These are phyloP conservation scores for Galago senegalensis DNA, from an alignment of 2,797 vertebrate genomes.

Conservation along the genomic window DNA sequence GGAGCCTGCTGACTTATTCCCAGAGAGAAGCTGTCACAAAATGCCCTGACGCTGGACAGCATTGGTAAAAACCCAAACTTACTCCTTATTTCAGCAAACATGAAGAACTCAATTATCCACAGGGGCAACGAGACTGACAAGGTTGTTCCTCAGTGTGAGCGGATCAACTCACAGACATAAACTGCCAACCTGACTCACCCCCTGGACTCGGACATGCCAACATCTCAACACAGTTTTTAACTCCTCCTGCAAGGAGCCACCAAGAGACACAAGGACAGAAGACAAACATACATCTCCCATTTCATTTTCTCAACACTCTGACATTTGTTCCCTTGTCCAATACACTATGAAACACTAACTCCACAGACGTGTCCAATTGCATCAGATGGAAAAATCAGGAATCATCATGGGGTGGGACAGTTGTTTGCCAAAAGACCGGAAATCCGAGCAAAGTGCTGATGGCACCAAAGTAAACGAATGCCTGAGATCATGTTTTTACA, in stretches of 20 bases:
- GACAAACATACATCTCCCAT: background rate
- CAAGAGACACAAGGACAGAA: background rate
- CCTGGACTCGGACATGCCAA: background rate
- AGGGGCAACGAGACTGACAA: rapidly evolving
- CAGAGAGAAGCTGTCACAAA: background rate
- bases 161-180: background rate
- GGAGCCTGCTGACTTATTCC: background rate
- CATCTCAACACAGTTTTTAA: background rate
- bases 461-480: background rate
- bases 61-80: background rate
- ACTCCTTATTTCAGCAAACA: background rate
- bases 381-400: background rate
- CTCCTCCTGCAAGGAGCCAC: background rate
- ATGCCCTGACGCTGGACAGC: background rate
- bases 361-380: background rate
- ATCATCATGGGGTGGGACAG: rapidly evolving
- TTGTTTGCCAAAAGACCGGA: background rate
- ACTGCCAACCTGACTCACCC: background rate
- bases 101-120: background rate
- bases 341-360: background rate
- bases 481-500: background rate
- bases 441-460: background rate
- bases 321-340: background rate
- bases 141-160: background rate
- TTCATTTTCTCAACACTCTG: background rate